Base-by-base conservation (phyloP, 92 coral and sea anemone genomes). In the Heliopora coerulea region DNA sequence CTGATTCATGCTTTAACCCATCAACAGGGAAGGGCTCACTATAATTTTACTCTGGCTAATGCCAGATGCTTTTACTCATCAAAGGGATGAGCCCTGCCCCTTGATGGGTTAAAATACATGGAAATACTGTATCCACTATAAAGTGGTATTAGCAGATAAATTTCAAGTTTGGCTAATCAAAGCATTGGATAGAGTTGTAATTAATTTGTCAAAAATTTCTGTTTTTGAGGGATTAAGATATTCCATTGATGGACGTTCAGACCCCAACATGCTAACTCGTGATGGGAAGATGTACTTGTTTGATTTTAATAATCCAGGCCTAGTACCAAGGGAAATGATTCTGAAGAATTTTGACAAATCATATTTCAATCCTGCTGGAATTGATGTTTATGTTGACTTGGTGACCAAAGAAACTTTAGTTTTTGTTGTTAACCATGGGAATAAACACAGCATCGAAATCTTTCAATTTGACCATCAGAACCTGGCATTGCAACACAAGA, bases 341-440 rank as follows among this genome's bases (percentile, higher is more conserved):
- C 84, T 89, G 26, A 83, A 78, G 46, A 49, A 68, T 59, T 91
- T 89, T 63, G 80, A 89, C 58, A 78, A 84, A 68, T 79, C 88
- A 19, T 89, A 84, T 60, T 89, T 91, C 73, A 87, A 80, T 64
- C 97, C 97, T 15, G 96, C 80, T 39, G 97, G 97, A 27, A 78
- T 91, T 62, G 83, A 87, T 60, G 64, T 89, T 50, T 86, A 89
- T 70, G 83, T 65, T 61, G 91, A 91, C 52, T 83, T 86, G 21
- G 56, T 44, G 40, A 69, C 96, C 15, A 81, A 83, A 1, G 77
- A 34, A 63, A 77, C 85, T 15, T 82, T 86, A 0, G 75, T 91
- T 56, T 91, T 89, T 44, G 97, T 91, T 9, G 75, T 91, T 34
- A 91, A 91, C 49, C 97, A 84, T 69, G 67, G 52, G n/a, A 76